These are phyloP conservation scores for Anolis sagrei DNA, from an alignment of 2,113 vertebrate species.

Conservation along the genomic window DNA sequence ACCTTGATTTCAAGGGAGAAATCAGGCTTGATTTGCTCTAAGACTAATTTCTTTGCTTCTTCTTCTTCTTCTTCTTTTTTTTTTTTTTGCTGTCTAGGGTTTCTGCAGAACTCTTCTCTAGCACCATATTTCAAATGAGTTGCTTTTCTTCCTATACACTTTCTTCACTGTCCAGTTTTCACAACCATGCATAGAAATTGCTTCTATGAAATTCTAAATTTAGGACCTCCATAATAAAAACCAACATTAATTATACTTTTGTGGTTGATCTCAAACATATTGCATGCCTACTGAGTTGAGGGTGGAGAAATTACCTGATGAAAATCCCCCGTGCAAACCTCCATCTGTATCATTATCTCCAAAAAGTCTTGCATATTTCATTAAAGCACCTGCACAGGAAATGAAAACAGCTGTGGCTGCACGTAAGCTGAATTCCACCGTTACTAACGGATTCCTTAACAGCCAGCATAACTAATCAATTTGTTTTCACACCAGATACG, in stretches of 20 bases:
- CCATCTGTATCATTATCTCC: background rate
- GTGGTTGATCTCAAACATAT: slow-evolving; percentile 16
- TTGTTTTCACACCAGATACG: slow-evolving; percentile 19
- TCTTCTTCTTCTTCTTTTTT: too few relatives aligned
- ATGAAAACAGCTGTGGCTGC: slow-evolving; percentile 13
- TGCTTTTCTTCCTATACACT: too few relatives aligned
- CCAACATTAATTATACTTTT: slow-evolving; percentile 2
- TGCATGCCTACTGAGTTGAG: background rate
- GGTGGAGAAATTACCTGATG: background rate
- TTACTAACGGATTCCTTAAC: slow-evolving; percentile 47
- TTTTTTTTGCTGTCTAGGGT: too few relatives aligned
- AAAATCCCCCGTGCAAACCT: slow-evolving; percentile 25
- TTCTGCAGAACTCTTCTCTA: too few relatives aligned
- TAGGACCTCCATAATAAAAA: background rate
- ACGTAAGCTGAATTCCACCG: slow-evolving; percentile 35
- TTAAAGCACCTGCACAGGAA: slow-evolving; percentile 25
- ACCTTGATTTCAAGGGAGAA: too few relatives aligned
- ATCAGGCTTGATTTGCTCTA: too few relatives aligned
- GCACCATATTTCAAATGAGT: too few relatives aligned
- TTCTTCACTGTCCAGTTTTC: too few relatives aligned
- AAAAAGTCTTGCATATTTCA: slow-evolving; percentile 35
- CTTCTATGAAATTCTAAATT: too few relatives aligned
- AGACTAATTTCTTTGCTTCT: too few relatives aligned
- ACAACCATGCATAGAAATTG: too few relatives aligned
- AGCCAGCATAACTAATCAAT: slow-evolving; percentile 43